Conservation (phyloP, 2,113 vertebrate genomes). For the Zosterops lateralis region DNA sequence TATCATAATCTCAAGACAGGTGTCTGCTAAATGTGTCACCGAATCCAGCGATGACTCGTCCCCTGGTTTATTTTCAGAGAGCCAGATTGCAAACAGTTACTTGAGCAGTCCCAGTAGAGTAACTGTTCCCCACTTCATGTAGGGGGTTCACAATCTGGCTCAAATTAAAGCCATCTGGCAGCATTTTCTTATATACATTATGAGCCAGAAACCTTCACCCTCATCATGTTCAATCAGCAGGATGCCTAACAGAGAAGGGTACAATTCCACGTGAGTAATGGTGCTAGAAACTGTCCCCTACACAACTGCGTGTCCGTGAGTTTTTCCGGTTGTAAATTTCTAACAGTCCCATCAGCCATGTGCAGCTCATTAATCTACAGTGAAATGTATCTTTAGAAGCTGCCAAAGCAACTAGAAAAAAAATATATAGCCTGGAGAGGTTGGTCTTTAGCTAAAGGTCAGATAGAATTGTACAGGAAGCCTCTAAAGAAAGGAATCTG, state of each 20-base stretch:
- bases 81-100: constrained; percentile 40
- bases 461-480: constrained; percentile 54
- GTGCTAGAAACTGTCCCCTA: constrained; percentile 45
- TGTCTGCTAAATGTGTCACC: constrained; percentile 31
- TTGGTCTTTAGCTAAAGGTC: constrained; percentile 56
- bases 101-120: constrained; percentile 44
- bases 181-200: constrained; percentile 38
- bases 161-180: constrained; percentile 60
- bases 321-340: constrained; percentile 44
- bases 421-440: constrained; percentile 20
- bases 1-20: background rate
- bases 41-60: background rate
- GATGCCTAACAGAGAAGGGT: constrained; percentile 58
- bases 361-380: constrained; percentile 50
- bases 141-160: constrained; percentile 55
- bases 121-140: constrained; percentile 34
- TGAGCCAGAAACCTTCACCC: constrained; percentile 60
- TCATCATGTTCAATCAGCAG: constrained; percentile 67
- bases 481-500: constrained; percentile 57
- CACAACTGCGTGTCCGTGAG: background rate
- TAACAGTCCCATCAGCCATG: constrained; percentile 46
- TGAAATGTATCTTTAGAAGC: constrained; percentile 39
- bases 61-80: constrained; percentile 42
- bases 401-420: constrained; percentile 39
- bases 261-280: constrained; percentile 27